Percentiles rank a stretch among this genome's conserved stretches.
phyloP scores from a whole-genome alignment of 1,140 invertebrate genomes.

The Homalodisca vitripennis region DNA sequence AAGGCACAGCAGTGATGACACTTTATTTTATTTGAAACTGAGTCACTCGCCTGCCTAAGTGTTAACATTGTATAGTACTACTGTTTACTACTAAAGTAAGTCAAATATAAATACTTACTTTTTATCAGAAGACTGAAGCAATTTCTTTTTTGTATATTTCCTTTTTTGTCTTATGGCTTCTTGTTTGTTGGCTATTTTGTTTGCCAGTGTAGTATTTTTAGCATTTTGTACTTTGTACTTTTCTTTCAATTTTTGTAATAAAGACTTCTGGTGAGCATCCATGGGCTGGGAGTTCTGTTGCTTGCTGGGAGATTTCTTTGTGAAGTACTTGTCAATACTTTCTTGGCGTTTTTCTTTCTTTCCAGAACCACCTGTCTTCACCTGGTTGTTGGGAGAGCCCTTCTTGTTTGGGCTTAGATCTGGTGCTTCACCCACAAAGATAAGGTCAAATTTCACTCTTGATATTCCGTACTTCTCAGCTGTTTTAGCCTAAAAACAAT shows the following conservation, averaged over 20 bases:
- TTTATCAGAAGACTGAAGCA: conserved; percentile 17
- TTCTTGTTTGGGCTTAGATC: conserved; percentile 26
- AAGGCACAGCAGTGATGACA: no score
- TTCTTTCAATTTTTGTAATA: conserved; percentile 40
- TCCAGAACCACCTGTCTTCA: background rate
- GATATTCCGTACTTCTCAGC: conserved; percentile 63
- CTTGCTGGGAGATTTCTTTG: conserved; percentile 26
- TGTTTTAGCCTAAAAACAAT: background rate
- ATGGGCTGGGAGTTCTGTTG: background rate
- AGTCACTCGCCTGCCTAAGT: no score
- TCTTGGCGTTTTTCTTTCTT: conserved; percentile 32
- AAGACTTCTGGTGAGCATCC: conserved; percentile 34
- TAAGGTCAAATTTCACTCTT: conserved; percentile 71
- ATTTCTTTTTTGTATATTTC: conserved; percentile 45
- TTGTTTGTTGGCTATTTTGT: conserved; percentile 23
- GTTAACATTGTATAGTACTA: no score
- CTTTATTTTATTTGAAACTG: no score
- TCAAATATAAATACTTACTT: no score
- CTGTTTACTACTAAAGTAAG: no score
- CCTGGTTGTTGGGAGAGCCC: conserved; percentile 1
- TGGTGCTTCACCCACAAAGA: conserved; percentile 56
- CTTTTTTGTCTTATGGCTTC: conserved; percentile 33
- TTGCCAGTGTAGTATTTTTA: conserved; percentile 1
- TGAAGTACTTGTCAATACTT: conserved; percentile 39
- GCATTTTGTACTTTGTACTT: conserved; percentile 32